These are phyloP conservation scores for Anadara kagoshimensis DNA, from an alignment of 1,140 invertebrate genomes.

Conservation along the genomic window DNA sequence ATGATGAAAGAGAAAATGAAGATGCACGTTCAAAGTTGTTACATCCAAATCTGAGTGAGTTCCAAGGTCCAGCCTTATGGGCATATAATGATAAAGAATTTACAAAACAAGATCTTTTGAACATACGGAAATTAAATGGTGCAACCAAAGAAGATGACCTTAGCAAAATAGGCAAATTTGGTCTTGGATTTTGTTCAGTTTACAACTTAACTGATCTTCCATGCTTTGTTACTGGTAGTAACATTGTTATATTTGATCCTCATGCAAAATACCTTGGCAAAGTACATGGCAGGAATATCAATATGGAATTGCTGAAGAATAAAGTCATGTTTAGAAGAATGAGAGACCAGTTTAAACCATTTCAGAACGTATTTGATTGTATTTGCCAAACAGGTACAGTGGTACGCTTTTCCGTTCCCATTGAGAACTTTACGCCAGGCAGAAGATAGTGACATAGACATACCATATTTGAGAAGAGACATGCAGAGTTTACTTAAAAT, in stretches of 20 bases:
- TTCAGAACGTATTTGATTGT: conserved; percentile 62
- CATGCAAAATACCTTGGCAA: conserved; percentile 60
- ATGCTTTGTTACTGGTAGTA: conserved; percentile 64
- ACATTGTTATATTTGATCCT: conserved; percentile 69
- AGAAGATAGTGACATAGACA: conserved; percentile 54
- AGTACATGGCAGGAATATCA: conserved; percentile 57
- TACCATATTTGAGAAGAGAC: conserved; percentile 55
- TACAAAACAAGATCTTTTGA: conserved; percentile 58
- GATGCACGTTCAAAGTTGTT: conserved; percentile 52
- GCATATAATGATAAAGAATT: conserved; percentile 61
- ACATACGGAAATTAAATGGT: conserved; percentile 58
- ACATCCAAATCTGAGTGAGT: conserved; percentile 52
- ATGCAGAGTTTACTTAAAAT: conserved; percentile 54
- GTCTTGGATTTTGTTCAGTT: conserved; percentile 67
- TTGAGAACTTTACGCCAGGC: conserved; percentile 59
- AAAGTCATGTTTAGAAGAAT: conserved; percentile 42
- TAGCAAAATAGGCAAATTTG: conserved; percentile 67
- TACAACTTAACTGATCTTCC: conserved; percentile 72
- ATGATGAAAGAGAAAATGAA: conserved; percentile 62
- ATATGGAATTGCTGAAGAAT: conserved; percentile 44
- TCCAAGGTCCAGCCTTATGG: conserved; percentile 64
- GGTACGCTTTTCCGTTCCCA: conserved; percentile 63
- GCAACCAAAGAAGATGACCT: conserved; percentile 58
- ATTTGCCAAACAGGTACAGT: conserved; percentile 5
- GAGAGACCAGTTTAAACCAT: conserved; percentile 64